These are phyloP conservation scores for Ailuropoda melanoleuca DNA, from an alignment of 2,113 vertebrate species.

Conservation along the genomic window DNA sequence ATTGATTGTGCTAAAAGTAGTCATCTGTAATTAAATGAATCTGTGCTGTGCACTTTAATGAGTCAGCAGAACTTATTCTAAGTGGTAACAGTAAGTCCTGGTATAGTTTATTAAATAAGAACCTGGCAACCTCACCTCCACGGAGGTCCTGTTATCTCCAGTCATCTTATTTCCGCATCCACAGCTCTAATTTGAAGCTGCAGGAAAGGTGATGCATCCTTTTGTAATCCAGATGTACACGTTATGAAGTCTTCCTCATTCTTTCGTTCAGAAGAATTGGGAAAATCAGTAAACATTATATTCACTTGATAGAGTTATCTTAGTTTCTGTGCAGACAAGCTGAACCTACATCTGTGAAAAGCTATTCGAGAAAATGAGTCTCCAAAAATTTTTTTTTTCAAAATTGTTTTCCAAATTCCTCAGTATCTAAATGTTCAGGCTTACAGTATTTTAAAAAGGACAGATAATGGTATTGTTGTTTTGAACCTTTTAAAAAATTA, in stretches of 20 bases:
- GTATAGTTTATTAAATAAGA: slow-evolving; percentile 33
- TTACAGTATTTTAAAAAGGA: background rate
- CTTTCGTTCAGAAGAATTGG: slow-evolving; percentile 1
- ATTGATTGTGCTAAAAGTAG: slow-evolving; percentile 65
- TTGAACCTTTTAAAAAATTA: slow-evolving; percentile 7
- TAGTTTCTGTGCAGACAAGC: background rate
- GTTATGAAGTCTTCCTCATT: background rate
- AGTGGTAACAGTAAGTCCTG: slow-evolving; percentile 41
- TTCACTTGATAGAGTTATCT: background rate
- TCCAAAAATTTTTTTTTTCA: background rate
- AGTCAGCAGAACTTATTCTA: slow-evolving; percentile 65
- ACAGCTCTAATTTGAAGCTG: background rate
- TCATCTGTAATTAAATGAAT: slow-evolving; percentile 73
- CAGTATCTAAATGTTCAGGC: background rate
- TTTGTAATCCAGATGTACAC: background rate
- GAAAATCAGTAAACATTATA: slow-evolving; percentile 11
- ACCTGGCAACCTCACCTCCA: background rate
- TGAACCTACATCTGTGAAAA: background rate
- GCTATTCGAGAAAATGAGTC: background rate
- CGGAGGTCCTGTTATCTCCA: background rate
- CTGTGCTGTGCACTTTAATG: slow-evolving; percentile 56
- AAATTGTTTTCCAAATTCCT: background rate
- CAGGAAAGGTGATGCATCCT: background rate
- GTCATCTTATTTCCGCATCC: background rate
- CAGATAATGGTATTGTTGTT: background rate